Conservation (phyloP, 2,113 vertebrate genomes). For the Salvator merianae region DNA sequence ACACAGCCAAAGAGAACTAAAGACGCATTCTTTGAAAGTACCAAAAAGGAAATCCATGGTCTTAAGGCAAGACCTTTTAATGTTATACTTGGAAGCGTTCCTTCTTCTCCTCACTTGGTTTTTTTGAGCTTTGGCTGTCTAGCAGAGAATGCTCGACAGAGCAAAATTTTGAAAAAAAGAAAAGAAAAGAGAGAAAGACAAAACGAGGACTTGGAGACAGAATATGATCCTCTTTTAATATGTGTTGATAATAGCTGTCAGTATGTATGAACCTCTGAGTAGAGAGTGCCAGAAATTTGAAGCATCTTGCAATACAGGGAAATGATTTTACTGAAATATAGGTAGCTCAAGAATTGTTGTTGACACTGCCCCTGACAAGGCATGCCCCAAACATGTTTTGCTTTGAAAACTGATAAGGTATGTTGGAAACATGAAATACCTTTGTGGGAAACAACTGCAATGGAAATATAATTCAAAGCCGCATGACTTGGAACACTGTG, state of each 20-base stretch:
- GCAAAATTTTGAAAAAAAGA: constrained; percentile 34
- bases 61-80: constrained; percentile 45
- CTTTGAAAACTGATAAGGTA: constrained; percentile 1
- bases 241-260: constrained; percentile 36
- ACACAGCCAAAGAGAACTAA: constrained; percentile 79
- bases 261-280: constrained; percentile 20
- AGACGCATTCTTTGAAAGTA: constrained; percentile 83
- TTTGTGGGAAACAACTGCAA: not conserved
- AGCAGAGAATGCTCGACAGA: constrained; percentile 60
- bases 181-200: constrained; percentile 68
- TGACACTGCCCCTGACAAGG: not conserved
- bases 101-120: not conserved
- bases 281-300: constrained; percentile 11
- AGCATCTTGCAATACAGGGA: constrained; percentile 19
- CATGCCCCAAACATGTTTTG: not conserved
- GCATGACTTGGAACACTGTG: not conserved
- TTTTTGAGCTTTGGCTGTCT: constrained; percentile 58
- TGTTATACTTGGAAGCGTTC: constrained; percentile 35
- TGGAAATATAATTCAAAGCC: not conserved
- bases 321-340: not conserved
- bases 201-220: constrained; percentile 79
- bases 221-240: constrained; percentile 80
- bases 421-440: not conserved
- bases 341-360: not conserved
- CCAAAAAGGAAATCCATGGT: constrained; percentile 55